These are phyloP conservation scores for Erebia ligea DNA, from an alignment of 2,888 invertebrate species.

Conservation along the genomic window DNA sequence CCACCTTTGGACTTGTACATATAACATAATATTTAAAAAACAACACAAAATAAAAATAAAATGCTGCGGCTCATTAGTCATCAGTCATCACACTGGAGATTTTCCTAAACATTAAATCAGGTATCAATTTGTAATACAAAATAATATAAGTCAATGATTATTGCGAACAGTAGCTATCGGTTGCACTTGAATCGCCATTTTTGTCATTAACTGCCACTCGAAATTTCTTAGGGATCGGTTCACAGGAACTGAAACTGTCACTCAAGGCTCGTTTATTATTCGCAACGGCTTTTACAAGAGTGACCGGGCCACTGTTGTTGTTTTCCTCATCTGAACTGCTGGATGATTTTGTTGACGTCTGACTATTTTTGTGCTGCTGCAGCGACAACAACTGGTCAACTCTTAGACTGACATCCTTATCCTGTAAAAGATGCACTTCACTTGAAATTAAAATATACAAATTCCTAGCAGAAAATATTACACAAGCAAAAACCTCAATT, in stretches of 20 bases:
- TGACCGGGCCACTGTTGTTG: slow-evolving; percentile 52
- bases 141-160: slow-evolving; percentile 40
- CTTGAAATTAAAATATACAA: no score
- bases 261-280: slow-evolving; percentile 63
- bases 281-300: slow-evolving; percentile 55
- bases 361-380: slow-evolving; percentile 49
- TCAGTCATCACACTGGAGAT: neutral
- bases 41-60: neutral
- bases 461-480: no score
- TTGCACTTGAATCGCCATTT: slow-evolving; percentile 61
- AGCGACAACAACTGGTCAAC: slow-evolving; percentile 66
- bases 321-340: slow-evolving; percentile 60
- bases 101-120: neutral
- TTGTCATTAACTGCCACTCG: slow-evolving; percentile 49
- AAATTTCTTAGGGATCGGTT: slow-evolving; percentile 68
- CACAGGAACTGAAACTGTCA: slow-evolving; percentile 59
- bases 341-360: slow-evolving; percentile 50
- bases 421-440: slow-evolving; percentile 47
- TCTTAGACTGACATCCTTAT: slow-evolving; percentile 63
- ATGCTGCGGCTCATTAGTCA: no score
- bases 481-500: no score
- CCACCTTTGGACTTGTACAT: no score
- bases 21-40: neutral
- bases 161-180: slow-evolving; percentile 59
- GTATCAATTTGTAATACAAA: neutral